phyloP scores from a whole-genome alignment of 2,113 vertebrate genomes.

The Cochlearius cochlearius region DNA sequence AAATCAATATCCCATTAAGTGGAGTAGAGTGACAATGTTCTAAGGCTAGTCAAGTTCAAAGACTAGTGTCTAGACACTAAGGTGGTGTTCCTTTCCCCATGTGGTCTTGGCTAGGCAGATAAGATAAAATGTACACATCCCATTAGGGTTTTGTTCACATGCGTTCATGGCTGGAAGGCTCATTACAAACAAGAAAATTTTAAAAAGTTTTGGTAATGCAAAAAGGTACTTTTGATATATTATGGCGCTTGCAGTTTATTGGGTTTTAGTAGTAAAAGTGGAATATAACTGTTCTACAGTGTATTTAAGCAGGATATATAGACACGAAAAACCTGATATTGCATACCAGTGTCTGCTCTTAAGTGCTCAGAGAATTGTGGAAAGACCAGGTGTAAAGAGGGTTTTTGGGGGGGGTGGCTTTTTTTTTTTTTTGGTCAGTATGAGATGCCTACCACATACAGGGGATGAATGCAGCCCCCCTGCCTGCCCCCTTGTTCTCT shows the following conservation, averaged over 20 bases:
- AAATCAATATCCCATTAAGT: constrained; percentile 3
- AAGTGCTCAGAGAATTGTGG: background rate
- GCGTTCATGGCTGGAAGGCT: background rate
- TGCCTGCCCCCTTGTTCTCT: background rate
- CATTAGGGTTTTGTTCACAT: rapidly evolving
- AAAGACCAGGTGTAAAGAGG: background rate
- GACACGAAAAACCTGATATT: background rate
- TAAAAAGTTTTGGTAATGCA: background rate
- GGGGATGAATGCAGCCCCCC: background rate
- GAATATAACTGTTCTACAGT: background rate
- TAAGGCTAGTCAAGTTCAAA: background rate
- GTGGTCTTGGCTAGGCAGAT: background rate
- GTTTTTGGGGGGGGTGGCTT: background rate
- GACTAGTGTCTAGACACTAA: background rate
- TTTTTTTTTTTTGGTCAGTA: too few relatives aligned
- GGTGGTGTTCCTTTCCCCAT: rapidly evolving
- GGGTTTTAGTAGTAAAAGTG: background rate
- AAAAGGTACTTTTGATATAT: background rate
- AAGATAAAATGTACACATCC: rapidly evolving
- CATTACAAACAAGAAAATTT: background rate
- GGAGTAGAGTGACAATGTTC: background rate
- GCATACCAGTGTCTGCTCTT: background rate
- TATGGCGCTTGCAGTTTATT: background rate
- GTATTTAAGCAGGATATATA: background rate
- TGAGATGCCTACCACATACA: background rate